Percentiles rank a stretch among this genome's conserved stretches.
Conservation (phyloP, 2,113 vertebrate species). For the Gymnarchus niloticus region DNA sequence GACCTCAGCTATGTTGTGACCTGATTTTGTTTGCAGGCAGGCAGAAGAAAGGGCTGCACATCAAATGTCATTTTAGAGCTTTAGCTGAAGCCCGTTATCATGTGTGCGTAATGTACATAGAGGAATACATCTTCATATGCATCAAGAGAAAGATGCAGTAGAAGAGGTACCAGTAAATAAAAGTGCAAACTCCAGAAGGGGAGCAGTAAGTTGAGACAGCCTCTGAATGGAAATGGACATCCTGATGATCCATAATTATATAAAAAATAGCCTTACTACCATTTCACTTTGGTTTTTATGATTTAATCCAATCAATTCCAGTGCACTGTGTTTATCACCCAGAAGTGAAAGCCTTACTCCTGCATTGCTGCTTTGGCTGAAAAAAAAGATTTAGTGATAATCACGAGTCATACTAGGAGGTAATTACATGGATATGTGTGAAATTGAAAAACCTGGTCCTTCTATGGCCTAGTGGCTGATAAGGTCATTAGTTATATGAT, state of each 20-base stretch:
- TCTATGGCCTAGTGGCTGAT: conserved; percentile 88
- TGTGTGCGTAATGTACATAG: not conserved
- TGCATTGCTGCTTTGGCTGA: conserved; percentile 55
- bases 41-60: not conserved
- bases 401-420: conserved; percentile 62
- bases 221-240: not conserved
- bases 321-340: conserved; percentile 47
- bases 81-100: too few relatives aligned
- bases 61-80: not conserved
- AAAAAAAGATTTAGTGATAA: conserved; percentile 64
- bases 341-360: conserved; percentile 61
- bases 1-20: conserved; percentile 7
- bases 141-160: not conserved
- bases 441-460: conserved; percentile 85
- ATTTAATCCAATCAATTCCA: not conserved
- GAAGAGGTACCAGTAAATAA: too few relatives aligned
- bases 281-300: conserved; percentile 1
- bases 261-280: not conserved
- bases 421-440: conserved; percentile 73
- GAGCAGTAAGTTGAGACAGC: not conserved
- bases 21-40: not conserved
- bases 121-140: not conserved
- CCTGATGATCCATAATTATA: not conserved
- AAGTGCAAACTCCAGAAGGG: too few relatives aligned
- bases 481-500: conserved; percentile 94